These are phyloP conservation scores for Epistrophella euchroma DNA, from an alignment of 2,888 invertebrate genomes.

Conservation along the genomic window DNA sequence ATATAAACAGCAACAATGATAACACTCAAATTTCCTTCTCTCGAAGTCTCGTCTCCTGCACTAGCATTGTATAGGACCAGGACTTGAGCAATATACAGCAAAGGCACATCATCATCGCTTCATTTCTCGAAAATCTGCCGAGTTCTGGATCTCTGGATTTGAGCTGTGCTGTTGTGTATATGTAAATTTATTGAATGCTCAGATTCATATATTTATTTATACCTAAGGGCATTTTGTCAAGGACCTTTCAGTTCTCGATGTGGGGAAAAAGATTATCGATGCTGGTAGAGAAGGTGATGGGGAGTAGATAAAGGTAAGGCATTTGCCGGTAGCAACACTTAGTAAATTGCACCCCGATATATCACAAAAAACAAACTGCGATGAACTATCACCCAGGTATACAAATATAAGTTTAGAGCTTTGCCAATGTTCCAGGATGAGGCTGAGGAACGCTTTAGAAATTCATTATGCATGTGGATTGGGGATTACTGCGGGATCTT, in stretches of 20 bases:
- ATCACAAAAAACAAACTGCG: slow-evolving; percentile 40
- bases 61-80: slow-evolving; percentile 1
- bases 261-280: background rate
- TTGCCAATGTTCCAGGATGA: background rate
- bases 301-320: background rate
- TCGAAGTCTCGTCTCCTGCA: slow-evolving; percentile 12
- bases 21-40: slow-evolving; percentile 40
- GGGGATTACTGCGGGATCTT: slow-evolving; percentile 31
- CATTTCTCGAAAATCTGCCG: slow-evolving; percentile 57
- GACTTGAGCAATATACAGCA: slow-evolving; percentile 11
- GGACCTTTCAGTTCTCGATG: slow-evolving; percentile 22
- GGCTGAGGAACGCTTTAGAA: slow-evolving; percentile 25
- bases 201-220: slow-evolving; percentile 75
- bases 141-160: slow-evolving; percentile 18
- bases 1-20: slow-evolving; percentile 37
- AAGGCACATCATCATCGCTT: slow-evolving; percentile 32
- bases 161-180: slow-evolving; percentile 33
- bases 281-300: background rate
- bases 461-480: slow-evolving; percentile 68
- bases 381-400: slow-evolving; percentile 36
- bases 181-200: slow-evolving; percentile 72
- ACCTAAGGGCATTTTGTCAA: slow-evolving; percentile 72
- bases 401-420: slow-evolving; percentile 9
- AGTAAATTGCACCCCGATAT: slow-evolving; percentile 62
- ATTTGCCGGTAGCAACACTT: slow-evolving; percentile 70